Evolutionary conservation across 2,888 invertebrate species (phyloP).

Genomic region (Diaphora mendica): DNA sequence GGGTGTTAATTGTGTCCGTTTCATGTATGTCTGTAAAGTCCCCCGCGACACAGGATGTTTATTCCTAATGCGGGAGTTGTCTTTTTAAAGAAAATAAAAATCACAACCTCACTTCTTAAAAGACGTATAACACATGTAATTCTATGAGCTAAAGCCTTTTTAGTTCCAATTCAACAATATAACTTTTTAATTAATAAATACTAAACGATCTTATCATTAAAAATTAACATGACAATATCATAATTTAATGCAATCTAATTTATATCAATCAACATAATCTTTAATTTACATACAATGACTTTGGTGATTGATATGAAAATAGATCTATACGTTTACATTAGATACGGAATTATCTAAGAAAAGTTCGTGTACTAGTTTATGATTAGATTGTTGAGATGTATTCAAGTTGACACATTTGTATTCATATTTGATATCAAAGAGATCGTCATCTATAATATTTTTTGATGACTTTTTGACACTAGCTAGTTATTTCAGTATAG

Average conservation of each 20-base stretch:
- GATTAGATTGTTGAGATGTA: background rate
- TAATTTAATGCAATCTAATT: conserved; percentile 8
- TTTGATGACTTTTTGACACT: background rate
- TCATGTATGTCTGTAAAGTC: no score
- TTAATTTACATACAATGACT: conserved; percentile 15
- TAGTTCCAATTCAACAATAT: background rate
- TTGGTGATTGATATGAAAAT: conserved; percentile 10
- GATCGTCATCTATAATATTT: background rate
- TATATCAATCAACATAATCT: conserved; percentile 8
- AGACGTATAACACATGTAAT: background rate
- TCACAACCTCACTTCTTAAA: background rate
- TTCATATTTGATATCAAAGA: background rate
- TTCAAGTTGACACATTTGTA: conserved; percentile 1
- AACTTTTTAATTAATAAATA: conserved; percentile 1
- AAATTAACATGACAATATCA: conserved; percentile 8
- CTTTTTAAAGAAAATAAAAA: no score
- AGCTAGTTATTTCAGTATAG: no score
- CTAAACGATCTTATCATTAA: conserved; percentile 10
- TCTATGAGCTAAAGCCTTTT: background rate
- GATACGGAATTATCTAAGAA: conserved; percentile 8
- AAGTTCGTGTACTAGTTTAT: background rate
- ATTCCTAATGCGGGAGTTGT: no score
- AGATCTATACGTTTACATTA: background rate
- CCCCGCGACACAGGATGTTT: no score
- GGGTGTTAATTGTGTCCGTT: no score